phyloP scores from a whole-genome alignment of 2,113 vertebrate species.

The Zootoca vivipara region DNA sequence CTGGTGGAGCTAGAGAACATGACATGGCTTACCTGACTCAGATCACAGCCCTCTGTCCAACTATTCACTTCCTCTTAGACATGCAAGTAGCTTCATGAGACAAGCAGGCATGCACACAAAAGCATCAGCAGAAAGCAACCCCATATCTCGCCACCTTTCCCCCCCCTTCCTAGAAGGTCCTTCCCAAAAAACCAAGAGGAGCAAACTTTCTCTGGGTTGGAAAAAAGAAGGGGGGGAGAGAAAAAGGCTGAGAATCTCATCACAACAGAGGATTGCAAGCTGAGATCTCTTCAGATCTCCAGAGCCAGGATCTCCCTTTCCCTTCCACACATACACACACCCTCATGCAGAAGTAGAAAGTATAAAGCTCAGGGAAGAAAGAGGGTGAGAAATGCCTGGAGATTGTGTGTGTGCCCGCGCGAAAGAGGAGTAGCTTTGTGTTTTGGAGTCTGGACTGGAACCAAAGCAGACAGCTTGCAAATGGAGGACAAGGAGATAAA shows the following conservation, averaged over 20 bases:
- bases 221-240: too few species aligned
- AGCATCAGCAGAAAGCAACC: constrained; percentile 68
- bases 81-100: constrained; percentile 79
- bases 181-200: constrained; percentile 74
- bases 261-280: constrained; percentile 33
- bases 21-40: constrained; percentile 90
- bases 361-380: constrained; percentile 67
- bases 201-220: constrained; percentile 73
- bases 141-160: background rate
- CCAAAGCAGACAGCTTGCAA: constrained; percentile 86
- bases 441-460: constrained; percentile 84
- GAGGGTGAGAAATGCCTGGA: constrained; percentile 73
- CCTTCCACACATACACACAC: too few species aligned
- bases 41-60: constrained; percentile 86
- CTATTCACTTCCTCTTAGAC: constrained; percentile 82
- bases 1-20: constrained; percentile 92
- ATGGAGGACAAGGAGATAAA: constrained; percentile 86
- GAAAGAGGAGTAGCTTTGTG: constrained; percentile 80
- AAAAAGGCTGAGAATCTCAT: constrained; percentile 48
- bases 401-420: constrained; percentile 63
- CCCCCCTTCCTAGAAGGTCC: constrained; percentile 73
- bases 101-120: constrained; percentile 73
- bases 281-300: constrained; percentile 68
- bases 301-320: constrained; percentile 53
- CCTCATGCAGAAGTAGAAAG: constrained; percentile 68